A percentile compares a stretch with the other conserved stretches of the same genome.
Conservation (phyloP, 2,113 vertebrate species). For the Neodontobutis hainanensis region DNA sequence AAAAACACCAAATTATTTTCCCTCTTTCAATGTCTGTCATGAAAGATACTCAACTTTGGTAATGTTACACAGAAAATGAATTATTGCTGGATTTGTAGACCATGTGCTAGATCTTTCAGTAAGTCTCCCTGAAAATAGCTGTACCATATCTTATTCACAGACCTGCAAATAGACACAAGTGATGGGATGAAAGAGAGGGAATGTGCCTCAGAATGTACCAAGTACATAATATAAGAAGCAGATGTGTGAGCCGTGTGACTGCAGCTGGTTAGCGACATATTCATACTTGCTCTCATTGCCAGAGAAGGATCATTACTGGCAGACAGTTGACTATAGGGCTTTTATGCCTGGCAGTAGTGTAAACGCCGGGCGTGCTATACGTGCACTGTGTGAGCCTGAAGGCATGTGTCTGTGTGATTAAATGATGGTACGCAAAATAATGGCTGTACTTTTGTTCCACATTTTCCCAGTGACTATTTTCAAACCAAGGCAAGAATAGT, state of each 20-base stretch:
- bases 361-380: background rate
- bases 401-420: conserved; percentile 36
- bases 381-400: conserved; percentile 8
- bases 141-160: conserved; percentile 28
- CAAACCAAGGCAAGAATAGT: conserved; percentile 41
- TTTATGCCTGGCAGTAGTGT: conserved; percentile 42
- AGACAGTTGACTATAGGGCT: conserved; percentile 60
- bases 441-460: conserved; percentile 34
- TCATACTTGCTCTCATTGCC: conserved; percentile 57
- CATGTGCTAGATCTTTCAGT: conserved; percentile 18
- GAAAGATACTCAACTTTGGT: background rate
- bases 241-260: conserved; percentile 75
- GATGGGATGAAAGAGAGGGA: conserved; percentile 49
- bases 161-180: conserved; percentile 33
- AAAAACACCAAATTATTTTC: conserved; percentile 46
- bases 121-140: conserved; percentile 28
- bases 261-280: conserved; percentile 76
- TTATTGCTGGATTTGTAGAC: background rate
- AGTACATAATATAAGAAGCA: conserved; percentile 82
- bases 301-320: conserved; percentile 70
- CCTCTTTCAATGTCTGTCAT: conserved; percentile 32
- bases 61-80: background rate
- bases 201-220: conserved; percentile 71
- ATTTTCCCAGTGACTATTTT: conserved; percentile 48
- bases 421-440: conserved; percentile 32